A percentile compares a stretch with the other conserved stretches of the same genome.
These are phyloP conservation scores for Drosophila pectinifera DNA, from an alignment of 1,140 invertebrate species.

Conservation along the genomic window DNA sequence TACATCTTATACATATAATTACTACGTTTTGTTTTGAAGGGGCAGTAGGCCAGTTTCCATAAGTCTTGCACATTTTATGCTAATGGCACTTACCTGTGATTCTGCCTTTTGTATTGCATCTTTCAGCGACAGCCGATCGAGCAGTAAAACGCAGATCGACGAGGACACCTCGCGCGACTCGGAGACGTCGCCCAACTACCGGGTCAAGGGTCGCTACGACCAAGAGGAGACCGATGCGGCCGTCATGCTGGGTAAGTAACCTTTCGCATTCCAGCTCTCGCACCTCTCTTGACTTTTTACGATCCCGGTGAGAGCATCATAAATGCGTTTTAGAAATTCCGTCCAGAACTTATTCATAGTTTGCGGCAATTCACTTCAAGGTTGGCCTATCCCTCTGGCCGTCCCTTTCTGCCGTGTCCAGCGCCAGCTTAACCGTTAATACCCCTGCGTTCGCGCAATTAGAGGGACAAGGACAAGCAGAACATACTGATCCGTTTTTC, in stretches of 20 bases:
- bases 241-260: slow-evolving; percentile 93
- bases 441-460: slow-evolving; percentile 69
- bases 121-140: slow-evolving; percentile 85
- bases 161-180: slow-evolving; percentile 96
- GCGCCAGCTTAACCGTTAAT: slow-evolving; percentile 80
- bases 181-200: slow-evolving; percentile 93
- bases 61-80: not conserved
- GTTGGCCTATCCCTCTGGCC: slow-evolving; percentile 42
- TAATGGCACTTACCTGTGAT: not conserved
- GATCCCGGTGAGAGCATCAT: slow-evolving; percentile 31
- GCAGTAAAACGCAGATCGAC: slow-evolving; percentile 89
- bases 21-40: no score
- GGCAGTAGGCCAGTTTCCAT: not conserved
- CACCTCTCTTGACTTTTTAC: slow-evolving; percentile 69
- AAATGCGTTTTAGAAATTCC: slow-evolving; percentile 14
- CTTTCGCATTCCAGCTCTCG: slow-evolving; percentile 26
- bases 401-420: slow-evolving; percentile 37
- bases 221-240: slow-evolving; percentile 98
- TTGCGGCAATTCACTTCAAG: slow-evolving; percentile 71
- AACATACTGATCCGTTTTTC: slow-evolving; percentile 15
- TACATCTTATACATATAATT: no score
- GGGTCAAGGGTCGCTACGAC: slow-evolving; percentile 92
- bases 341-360: slow-evolving; percentile 72
- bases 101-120: not conserved
- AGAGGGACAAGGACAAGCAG: slow-evolving; percentile 17